Percentiles rank a stretch among this genome's conserved stretches.
Conservation (phyloP, 1,140 invertebrate genomes). For the Drosophila asahinai region DNA sequence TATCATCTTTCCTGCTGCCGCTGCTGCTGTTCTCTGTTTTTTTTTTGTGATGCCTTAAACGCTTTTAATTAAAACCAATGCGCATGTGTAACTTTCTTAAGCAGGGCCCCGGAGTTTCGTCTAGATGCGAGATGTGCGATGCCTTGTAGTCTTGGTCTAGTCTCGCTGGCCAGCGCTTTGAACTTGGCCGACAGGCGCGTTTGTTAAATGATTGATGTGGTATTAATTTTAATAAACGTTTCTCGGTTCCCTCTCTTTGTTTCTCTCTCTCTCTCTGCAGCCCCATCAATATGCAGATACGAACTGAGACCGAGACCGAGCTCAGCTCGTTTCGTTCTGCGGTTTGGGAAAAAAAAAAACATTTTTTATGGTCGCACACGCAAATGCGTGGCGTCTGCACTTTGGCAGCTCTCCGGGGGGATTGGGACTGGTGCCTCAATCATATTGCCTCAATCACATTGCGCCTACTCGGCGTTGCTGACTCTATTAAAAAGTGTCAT, state of each 20-base stretch:
- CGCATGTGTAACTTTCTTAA: slow-evolving; percentile 84
- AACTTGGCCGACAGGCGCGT: slow-evolving; percentile 81
- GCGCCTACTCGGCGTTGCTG: slow-evolving; percentile 58
- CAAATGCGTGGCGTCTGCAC: slow-evolving; percentile 68
- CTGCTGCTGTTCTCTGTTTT: neutral
- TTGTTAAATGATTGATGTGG: slow-evolving; percentile 85
- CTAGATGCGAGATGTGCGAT: slow-evolving; percentile 15
- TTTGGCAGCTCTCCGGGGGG: slow-evolving; percentile 24
- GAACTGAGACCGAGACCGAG: slow-evolving; percentile 3
- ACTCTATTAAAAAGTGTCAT: slow-evolving; percentile 72
- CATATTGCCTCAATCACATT: slow-evolving; percentile 50
- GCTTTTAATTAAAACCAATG: slow-evolving; percentile 84
- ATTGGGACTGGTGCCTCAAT: slow-evolving; percentile 5
- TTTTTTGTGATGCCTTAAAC: slow-evolving; percentile 67
- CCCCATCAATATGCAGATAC: slow-evolving; percentile 75
- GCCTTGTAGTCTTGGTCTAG: slow-evolving; percentile 36
- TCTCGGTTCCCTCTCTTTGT: slow-evolving; percentile 12
- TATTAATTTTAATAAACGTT: slow-evolving; percentile 84
- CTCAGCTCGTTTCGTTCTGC: slow-evolving; percentile 28
- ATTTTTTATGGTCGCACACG: slow-evolving; percentile 54
- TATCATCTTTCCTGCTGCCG: slow-evolving; percentile 67
- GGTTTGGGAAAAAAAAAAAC: slow-evolving; percentile 19
- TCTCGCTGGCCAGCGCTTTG: slow-evolving; percentile 61
- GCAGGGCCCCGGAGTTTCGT: slow-evolving; percentile 48
- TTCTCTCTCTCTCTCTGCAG: neutral